Evolutionary conservation across 1,140 invertebrate species (phyloP).

Genomic region (Lordiphosa clarofinis): DNA sequence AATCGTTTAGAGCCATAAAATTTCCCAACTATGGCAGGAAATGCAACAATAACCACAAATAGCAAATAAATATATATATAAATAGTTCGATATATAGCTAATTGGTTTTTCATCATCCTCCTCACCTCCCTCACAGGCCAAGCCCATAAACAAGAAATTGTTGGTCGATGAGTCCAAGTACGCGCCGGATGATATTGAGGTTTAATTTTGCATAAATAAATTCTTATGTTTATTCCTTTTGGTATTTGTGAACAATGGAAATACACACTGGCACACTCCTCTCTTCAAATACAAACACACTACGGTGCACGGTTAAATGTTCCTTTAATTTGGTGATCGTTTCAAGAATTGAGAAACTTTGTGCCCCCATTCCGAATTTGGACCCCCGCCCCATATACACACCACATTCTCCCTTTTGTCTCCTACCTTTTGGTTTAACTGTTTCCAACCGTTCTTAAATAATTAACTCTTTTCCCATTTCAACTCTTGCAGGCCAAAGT

Average conservation of each 20-base stretch:
- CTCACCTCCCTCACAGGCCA: conserved; percentile 52
- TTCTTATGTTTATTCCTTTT: conserved; percentile 26
- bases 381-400: too few species aligned
- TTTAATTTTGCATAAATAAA: conserved; percentile 44
- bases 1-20: not conserved
- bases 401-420: too few species aligned
- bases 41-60: not conserved
- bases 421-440: not conserved
- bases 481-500: conserved; percentile 67
- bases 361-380: too few species aligned
- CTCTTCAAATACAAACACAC: conserved; percentile 1
- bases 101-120: conserved; percentile 39
- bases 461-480: conserved; percentile 11
- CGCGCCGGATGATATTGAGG: conserved; percentile 76
- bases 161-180: conserved; percentile 72
- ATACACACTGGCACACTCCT: conserved; percentile 8
- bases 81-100: conserved; percentile 23
- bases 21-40: not conserved
- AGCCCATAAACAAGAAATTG: conserved; percentile 58
- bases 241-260: conserved; percentile 8
- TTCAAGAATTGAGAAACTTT: too few species aligned
- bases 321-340: too few species aligned
- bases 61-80: not conserved
- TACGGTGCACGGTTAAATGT: too few species aligned
- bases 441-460: conserved; percentile 2